Evolutionary conservation across 2,113 vertebrate species (phyloP).

Genomic region (Tachuris rubrigastra): DNA sequence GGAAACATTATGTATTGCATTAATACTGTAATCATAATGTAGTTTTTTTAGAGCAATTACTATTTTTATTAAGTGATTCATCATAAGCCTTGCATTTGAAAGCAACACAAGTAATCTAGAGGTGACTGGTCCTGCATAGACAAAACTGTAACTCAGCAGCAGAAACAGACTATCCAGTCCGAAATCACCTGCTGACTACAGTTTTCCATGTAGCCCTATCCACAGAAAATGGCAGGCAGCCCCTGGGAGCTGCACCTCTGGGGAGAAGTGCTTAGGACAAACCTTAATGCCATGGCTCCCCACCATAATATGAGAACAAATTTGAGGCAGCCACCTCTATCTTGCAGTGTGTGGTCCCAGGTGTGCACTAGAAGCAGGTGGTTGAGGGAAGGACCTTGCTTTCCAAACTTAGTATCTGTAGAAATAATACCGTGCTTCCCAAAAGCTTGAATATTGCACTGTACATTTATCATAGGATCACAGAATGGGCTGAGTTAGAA

Average conservation of each 20-base stretch:
- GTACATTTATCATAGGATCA: background rate
- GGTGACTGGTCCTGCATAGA: background rate
- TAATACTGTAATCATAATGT: background rate
- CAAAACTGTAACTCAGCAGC: background rate
- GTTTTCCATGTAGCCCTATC: background rate
- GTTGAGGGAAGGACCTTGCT: background rate
- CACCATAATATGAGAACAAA: background rate
- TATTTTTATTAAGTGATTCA: background rate
- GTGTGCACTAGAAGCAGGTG: background rate
- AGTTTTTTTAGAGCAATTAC: background rate
- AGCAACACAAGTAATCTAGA: background rate
- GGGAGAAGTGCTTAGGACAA: background rate
- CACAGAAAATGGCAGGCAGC: background rate
- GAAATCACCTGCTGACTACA: background rate
- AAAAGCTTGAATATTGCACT: background rate
- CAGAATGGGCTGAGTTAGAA: background rate
- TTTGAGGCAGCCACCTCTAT: background rate
- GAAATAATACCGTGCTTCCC: background rate
- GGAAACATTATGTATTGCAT: background rate
- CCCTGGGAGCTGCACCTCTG: background rate
- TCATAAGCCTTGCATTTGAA: fast-evolving
- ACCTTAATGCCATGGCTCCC: background rate
- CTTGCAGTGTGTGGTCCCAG: background rate
- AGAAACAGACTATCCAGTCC: background rate
- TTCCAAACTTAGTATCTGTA: background rate